Percentiles rank a stretch among this genome's conserved stretches.
phyloP scores from a whole-genome alignment of 2,888 invertebrate species.

The Perithous albicinctus region DNA sequence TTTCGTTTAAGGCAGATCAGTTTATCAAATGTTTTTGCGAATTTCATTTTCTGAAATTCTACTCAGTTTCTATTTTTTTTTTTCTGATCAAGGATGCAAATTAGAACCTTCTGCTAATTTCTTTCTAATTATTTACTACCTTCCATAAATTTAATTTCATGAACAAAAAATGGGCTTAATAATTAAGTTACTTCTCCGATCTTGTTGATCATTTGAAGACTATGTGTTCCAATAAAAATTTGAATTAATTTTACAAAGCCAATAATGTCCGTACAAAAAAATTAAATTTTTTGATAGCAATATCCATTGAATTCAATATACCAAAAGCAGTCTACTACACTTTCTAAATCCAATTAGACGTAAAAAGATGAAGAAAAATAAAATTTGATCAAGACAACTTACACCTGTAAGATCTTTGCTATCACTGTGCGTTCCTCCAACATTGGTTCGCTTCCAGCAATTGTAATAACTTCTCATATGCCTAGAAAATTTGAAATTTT shows the following conservation, averaged over 20 bases:
- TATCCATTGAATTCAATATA: not conserved
- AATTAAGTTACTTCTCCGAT: too few relatives aligned
- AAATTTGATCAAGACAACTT: not conserved
- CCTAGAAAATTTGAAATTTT: not conserved
- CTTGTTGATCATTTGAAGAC: not conserved
- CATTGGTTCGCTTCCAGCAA: not conserved
- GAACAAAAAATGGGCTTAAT: too few relatives aligned
- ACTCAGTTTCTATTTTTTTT: too few relatives aligned
- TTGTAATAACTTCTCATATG: not conserved
- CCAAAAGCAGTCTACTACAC: not conserved
- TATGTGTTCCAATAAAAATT: not conserved
- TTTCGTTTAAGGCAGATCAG: not conserved
- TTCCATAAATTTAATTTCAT: too few relatives aligned
- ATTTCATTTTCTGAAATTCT: too few relatives aligned
- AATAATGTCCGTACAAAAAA: not conserved
- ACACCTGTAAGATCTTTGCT: not conserved
- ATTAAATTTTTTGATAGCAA: not conserved
- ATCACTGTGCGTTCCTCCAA: not conserved
- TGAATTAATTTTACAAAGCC: not conserved
- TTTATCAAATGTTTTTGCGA: not conserved
- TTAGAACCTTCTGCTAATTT: too few relatives aligned
- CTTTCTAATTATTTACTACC: too few relatives aligned
- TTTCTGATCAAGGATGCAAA: too few relatives aligned
- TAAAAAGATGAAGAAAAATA: not conserved
- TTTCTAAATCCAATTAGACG: not conserved